Evolutionary conservation across 2,888 invertebrate species (phyloP), one percentile per base, ranked within the genome.

Genomic region (Napeogenes inachia): DNA sequence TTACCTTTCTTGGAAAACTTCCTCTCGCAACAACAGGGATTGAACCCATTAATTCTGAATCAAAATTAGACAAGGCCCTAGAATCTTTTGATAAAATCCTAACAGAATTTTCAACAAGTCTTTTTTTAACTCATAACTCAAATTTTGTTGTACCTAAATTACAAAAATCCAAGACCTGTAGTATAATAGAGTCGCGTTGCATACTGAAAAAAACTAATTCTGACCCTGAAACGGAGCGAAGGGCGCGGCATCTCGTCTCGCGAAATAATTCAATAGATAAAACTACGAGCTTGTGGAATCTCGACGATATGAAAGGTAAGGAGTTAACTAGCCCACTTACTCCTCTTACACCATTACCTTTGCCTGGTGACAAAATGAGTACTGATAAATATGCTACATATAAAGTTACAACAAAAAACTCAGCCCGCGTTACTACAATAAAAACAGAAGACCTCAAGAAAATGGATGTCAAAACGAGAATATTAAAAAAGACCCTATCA

Each of bases 111-210:
- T 83, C 87, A 38, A 68, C 78, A 10, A 80, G 81, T 68, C 71
- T 79, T 4, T 81, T 84, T 32, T 73, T 82, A 45, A 77, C 78
- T 55, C 70, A 80, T 4, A 80, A 80, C 66, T 71, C 79, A 60
- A 71, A 68, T 70, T 91, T 87, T 66, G 77, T 84, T 71, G 89
- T 92, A 57, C 92, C 93, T 55, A 93, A 92, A 79, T 80, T 94
- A 70, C 92, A 93, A 73, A 94, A 94, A 78, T 93, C 94, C 0
- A 93, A 94, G 76, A 94, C 94, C 70, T 94, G 94, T 78, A 93
- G 93, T 74, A 93, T 93, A 64, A 94, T 94, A 60, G 94, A 93
- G 79, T 93, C 94, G 0, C 92, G 93, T 65, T 94, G 94, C 76
- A 92, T 94, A 70, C 80, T 93, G 58, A 93, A 94, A 76, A 93